Conservation (phyloP, 2,797 vertebrate species). For the Phalanger gymnotis region DNA sequence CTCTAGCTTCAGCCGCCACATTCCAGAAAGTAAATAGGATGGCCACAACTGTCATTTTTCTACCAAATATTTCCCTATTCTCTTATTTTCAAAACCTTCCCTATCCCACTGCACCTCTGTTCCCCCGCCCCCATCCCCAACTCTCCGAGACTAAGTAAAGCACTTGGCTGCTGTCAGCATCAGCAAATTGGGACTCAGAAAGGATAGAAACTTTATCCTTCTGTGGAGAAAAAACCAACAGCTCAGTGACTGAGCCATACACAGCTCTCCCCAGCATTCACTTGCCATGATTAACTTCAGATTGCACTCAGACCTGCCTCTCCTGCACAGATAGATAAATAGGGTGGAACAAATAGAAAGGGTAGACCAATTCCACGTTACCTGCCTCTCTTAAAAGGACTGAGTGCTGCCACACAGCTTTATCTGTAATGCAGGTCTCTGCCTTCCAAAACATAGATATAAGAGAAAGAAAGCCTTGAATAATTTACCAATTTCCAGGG, state of each 20-base stretch:
- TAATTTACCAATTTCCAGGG: constrained; percentile 76
- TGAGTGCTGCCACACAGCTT: not conserved
- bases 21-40: not conserved
- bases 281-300: not conserved
- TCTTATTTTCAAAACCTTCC: not conserved
- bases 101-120: not conserved
- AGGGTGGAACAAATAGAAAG: not conserved
- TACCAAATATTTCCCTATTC: not conserved
- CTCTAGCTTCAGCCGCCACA: not conserved
- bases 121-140: not conserved
- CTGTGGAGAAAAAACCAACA: not conserved
- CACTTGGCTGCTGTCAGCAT: not conserved
- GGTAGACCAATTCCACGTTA: not conserved
- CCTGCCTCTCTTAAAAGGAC: not conserved
- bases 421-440: constrained; percentile 2
- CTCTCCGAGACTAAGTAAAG: not conserved
- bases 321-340: not conserved
- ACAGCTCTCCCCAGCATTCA: not conserved
- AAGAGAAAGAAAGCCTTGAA: constrained; percentile 70
- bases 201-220: constrained; percentile 4
- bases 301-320: not conserved
- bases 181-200: not conserved
- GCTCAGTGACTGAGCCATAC: not conserved
- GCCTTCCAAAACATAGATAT: constrained; percentile 43
- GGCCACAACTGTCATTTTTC: not conserved